A percentile compares a stretch with the other conserved stretches of the same genome.
Conservation (phyloP, 2,888 invertebrate genomes). For the Elegia similella region DNA sequence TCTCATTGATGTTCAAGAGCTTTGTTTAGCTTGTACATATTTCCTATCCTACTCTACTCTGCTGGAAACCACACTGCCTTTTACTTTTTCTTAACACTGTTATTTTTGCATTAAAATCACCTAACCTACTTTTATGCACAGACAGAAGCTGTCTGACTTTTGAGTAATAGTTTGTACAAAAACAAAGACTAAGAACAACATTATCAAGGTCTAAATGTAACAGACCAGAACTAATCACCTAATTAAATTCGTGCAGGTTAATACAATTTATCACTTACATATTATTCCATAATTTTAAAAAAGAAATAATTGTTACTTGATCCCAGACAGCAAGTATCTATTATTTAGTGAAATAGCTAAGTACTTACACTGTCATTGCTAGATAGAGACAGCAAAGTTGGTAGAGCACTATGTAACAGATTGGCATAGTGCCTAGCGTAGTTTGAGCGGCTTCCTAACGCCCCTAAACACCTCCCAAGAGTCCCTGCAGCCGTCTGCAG, state of each 20-base stretch:
- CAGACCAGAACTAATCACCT: conserved; percentile 15
- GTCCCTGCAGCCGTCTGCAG: conserved; percentile 70
- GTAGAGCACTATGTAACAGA: conserved; percentile 63
- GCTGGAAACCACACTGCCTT: too few relatives aligned
- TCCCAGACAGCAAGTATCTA: too few relatives aligned
- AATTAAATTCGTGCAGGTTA: neutral
- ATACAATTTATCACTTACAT: neutral
- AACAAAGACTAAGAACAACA: neutral
- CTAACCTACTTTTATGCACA: too few relatives aligned
- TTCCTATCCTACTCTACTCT: too few relatives aligned
- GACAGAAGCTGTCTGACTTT: too few relatives aligned
- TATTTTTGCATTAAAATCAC: too few relatives aligned
- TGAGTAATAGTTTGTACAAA: neutral
- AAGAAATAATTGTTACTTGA: too few relatives aligned
- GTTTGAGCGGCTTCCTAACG: conserved; percentile 64
- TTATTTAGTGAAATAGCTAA: conserved; percentile 16
- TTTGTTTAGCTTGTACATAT: too few relatives aligned
- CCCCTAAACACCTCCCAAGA: conserved; percentile 69
- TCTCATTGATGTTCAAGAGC: too few relatives aligned
- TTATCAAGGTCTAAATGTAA: conserved; percentile 14
- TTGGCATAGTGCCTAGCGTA: conserved; percentile 69
- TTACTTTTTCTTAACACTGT: too few relatives aligned
- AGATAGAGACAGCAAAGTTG: conserved; percentile 66
- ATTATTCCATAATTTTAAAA: too few relatives aligned
- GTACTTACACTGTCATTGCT: conserved; percentile 74